These are phyloP conservation scores for Turdus rufiventris DNA, from an alignment of 2,113 vertebrate genomes.

Conservation along the genomic window DNA sequence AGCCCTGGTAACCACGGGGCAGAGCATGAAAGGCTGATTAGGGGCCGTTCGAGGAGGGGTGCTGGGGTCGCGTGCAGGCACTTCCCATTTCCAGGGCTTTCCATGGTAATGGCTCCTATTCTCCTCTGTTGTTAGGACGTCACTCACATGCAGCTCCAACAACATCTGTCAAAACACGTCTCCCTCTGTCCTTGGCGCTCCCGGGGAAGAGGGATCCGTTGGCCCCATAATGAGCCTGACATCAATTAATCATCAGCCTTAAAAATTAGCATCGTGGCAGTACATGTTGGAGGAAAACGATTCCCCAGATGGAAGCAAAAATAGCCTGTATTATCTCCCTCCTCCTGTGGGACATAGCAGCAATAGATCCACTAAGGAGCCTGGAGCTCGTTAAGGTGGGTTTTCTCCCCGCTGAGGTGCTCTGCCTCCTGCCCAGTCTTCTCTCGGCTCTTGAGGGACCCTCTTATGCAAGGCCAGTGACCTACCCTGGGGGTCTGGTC, in stretches of 20 bases:
- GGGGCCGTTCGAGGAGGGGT: neutral
- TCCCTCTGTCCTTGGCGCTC: neutral
- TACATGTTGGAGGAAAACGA: neutral
- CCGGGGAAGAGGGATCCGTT: neutral
- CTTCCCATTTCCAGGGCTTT: conserved; percentile 45
- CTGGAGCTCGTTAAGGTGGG: neutral
- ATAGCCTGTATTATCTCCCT: conserved; percentile 22
- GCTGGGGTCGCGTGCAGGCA: neutral
- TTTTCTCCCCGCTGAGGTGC: neutral
- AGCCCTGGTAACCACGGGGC: neutral
- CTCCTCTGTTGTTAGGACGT: neutral
- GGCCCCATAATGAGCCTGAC: conserved; percentile 36
- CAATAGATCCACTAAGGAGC: neutral
- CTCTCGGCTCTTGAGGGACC: neutral
- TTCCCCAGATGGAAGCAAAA: conserved; percentile 62
- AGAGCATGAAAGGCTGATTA: conserved; percentile 44
- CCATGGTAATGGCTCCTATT: conserved; percentile 27
- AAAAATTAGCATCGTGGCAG: conserved; percentile 45
- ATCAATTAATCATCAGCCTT: conserved; percentile 61
- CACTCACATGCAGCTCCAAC: neutral
- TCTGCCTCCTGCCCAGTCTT: neutral
- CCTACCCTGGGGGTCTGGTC: neutral
- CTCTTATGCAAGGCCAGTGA: fast-evolving
- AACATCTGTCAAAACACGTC: conserved; percentile 57
- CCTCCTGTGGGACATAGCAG: neutral